Conservation (phyloP, 2,113 vertebrate species). For the Erythrocercus mccallii region DNA sequence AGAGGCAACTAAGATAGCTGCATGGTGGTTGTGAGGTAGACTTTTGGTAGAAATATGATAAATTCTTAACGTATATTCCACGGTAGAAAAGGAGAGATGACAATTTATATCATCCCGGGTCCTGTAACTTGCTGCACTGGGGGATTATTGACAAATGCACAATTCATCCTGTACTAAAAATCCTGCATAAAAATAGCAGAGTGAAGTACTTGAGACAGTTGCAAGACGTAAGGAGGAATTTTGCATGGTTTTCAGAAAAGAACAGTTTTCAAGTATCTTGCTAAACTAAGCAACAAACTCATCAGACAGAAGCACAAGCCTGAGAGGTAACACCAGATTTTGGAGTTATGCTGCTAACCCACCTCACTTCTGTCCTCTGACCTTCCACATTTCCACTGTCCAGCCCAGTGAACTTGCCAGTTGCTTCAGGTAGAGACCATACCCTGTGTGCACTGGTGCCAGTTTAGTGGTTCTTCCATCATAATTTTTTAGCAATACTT, state of each 20-base stretch:
- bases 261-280: neutral
- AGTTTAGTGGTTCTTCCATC: neutral
- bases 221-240: neutral
- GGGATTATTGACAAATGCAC: neutral
- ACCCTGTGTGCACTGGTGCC: rapidly evolving
- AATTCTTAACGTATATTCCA: neutral
- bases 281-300: neutral
- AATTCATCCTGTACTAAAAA: neutral
- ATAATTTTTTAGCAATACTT: neutral
- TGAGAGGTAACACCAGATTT: neutral
- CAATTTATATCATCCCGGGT: neutral
- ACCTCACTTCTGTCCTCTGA: neutral
- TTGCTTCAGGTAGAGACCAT: neutral
- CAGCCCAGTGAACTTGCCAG: neutral
- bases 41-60: neutral
- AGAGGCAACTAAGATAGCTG: neutral
- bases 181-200: neutral
- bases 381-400: neutral
- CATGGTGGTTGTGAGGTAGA: neutral
- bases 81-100: neutral
- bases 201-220: neutral
- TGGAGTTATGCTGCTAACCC: neutral
- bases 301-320: neutral
- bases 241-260: neutral
- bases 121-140: neutral